Evolutionary conservation across 1,140 invertebrate genomes (phyloP), one percentile per base, ranked within the genome.

Genomic region (Manduca sexta): DNA sequence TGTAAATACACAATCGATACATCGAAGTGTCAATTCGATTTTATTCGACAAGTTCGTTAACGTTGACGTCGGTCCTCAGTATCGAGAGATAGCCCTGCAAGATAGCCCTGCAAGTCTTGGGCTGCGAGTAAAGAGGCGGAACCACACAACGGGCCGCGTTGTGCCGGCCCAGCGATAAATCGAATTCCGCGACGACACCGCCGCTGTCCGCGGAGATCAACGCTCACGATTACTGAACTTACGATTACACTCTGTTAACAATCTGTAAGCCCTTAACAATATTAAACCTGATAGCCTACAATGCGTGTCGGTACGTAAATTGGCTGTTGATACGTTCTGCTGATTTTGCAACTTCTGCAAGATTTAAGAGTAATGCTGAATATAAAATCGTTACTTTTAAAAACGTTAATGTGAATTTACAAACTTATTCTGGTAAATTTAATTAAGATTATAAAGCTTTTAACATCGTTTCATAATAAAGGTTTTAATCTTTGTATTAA

Each of bases 111-210:
- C 60, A 51, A 35, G 46, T 29, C 41, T 15, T 45, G 33, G 18
- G 48, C 46, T 57, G 52, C 46, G 56, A 56, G 61, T 67, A 71
- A 71, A 68, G 67, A 78, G 68, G 75, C 72, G 74, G 69, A 76
- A 74, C 67, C 60, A 52, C 48, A 79, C 75, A 76, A 79, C 72
- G 71, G 62, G 52, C 45, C 48, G 67, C 70, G 66, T 82, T 82
- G 75, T 79, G 64, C 62, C 52, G 49, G 43, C 60, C 49, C 60
- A 59, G 52, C 74, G 56, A 80, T 83, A 83, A 80, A 83, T 80
- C 65, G 66, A 76, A 80, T 70, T 74, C 66, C 67, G 73, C 76
- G 69, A 72, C 69, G 76, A 82, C 70, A 76, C 64, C 71, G 53
- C 46, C 56, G 62, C 61, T 70, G 67, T 72, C 63, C 50, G 63